A percentile compares a stretch with the other conserved stretches of the same genome.
Conservation (phyloP, 1,140 invertebrate genomes). For the Orchesella cincta region DNA sequence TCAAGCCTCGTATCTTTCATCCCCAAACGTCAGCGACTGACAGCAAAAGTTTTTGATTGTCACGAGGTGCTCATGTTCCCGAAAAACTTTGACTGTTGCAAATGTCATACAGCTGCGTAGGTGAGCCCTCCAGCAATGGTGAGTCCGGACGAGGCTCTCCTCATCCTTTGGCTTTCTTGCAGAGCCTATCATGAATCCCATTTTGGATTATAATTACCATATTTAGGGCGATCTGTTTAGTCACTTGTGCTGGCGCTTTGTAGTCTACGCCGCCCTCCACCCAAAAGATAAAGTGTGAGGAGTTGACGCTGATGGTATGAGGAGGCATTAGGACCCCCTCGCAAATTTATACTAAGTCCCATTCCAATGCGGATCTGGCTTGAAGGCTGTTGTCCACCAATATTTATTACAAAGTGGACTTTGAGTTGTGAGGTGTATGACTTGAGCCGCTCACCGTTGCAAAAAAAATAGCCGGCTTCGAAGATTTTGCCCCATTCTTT, state of each 20-base stretch:
- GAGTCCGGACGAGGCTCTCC: conserved; percentile 74
- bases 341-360: neutral
- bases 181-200: conserved; percentile 65
- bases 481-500: conserved; percentile 16
- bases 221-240: neutral
- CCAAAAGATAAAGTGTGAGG: neutral
- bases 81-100: conserved; percentile 50
- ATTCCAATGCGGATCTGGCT: neutral
- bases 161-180: conserved; percentile 71
- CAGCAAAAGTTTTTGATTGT: conserved; percentile 66
- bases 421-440: too few species aligned
- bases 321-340: neutral
- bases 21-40: conserved; percentile 86
- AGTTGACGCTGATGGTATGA: neutral
- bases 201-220: conserved; percentile 48
- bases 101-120: conserved; percentile 65
- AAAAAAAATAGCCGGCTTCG: neutral
- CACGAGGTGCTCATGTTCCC: conserved; percentile 12
- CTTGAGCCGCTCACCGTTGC: too few species aligned
- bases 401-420: neutral
- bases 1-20: conserved; percentile 83
- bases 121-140: conserved; percentile 80
- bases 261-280: too few species aligned
- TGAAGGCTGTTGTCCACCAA: neutral
- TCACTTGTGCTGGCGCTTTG: neutral